phyloP scores from a whole-genome alignment of 2,113 vertebrate species.

The Polypterus senegalus region DNA sequence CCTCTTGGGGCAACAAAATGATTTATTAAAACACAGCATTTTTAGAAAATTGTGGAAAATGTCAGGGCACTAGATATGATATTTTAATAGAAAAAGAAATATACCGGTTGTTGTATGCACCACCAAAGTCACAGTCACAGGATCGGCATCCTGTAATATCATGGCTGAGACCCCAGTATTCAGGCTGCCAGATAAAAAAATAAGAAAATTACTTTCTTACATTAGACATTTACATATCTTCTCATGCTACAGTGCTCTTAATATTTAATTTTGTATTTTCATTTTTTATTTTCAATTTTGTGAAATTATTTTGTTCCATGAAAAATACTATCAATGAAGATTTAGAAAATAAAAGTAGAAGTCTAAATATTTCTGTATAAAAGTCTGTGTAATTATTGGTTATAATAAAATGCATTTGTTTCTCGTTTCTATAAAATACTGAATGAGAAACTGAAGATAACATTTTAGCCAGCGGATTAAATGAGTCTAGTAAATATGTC shows the following conservation, averaged over 20 bases:
- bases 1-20: not conserved
- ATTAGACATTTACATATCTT: not conserved
- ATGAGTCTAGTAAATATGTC: too few relatives aligned
- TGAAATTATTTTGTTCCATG: too few relatives aligned
- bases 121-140: conserved; percentile 75
- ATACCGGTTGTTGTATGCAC: conserved; percentile 65
- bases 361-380: too few relatives aligned
- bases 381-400: too few relatives aligned
- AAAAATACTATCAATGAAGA: too few relatives aligned
- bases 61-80: not conserved
- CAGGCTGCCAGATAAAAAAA: conserved; percentile 37
- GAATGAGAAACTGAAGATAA: too few relatives aligned
- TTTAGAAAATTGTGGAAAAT: not conserved
- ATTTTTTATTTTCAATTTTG: not conserved
- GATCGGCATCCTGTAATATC: conserved; percentile 60
- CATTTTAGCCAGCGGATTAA: too few relatives aligned
- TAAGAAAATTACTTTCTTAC: not conserved
- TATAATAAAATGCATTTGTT: too few relatives aligned
- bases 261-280: not conserved
- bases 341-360: too few relatives aligned
- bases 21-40: not conserved
- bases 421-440: too few relatives aligned
- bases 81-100: not conserved
- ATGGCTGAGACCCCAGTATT: conserved; percentile 75
- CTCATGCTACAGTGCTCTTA: not conserved